Percentiles rank a stretch among this genome's conserved stretches.
phyloP scores from a whole-genome alignment of 2,113 vertebrate species.

The Podocnemis expansa region DNA sequence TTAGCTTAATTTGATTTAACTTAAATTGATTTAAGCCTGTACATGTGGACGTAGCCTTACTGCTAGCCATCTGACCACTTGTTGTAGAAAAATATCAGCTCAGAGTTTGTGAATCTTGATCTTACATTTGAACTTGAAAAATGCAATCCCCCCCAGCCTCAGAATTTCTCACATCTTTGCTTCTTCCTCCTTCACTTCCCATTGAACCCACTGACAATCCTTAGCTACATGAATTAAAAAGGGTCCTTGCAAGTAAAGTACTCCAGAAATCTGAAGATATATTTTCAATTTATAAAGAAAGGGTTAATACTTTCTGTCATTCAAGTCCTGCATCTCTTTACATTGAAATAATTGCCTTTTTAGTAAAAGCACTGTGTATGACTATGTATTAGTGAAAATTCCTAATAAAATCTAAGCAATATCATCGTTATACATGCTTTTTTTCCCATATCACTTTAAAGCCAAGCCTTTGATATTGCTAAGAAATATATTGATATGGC shows the following conservation, averaged over 20 bases:
- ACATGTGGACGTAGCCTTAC: too few species aligned
- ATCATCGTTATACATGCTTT: not conserved
- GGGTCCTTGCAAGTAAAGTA: not conserved
- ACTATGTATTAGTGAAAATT: not conserved
- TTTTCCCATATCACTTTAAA: not conserved
- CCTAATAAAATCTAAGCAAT: not conserved
- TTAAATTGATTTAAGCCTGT: too few species aligned
- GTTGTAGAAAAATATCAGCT: not conserved
- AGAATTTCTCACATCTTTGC: not conserved
- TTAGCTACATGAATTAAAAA: not conserved
- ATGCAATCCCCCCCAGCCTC: not conserved
- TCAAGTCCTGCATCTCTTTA: not conserved
- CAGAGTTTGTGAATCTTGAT: not conserved
- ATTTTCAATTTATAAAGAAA: not conserved
- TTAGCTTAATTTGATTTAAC: too few species aligned
- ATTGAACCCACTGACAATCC: not conserved
- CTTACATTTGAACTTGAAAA: not conserved
- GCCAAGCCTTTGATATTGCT: not conserved
- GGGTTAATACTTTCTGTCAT: not conserved
- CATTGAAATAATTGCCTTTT: not conserved
- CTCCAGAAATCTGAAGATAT: not conserved
- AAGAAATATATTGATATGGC: not conserved
- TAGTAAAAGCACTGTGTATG: not conserved
- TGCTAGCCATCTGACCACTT: not conserved
- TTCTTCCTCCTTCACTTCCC: not conserved